Base-by-base conservation (phyloP, 2,797 vertebrate genomes). In the Vultur gryphus region DNA sequence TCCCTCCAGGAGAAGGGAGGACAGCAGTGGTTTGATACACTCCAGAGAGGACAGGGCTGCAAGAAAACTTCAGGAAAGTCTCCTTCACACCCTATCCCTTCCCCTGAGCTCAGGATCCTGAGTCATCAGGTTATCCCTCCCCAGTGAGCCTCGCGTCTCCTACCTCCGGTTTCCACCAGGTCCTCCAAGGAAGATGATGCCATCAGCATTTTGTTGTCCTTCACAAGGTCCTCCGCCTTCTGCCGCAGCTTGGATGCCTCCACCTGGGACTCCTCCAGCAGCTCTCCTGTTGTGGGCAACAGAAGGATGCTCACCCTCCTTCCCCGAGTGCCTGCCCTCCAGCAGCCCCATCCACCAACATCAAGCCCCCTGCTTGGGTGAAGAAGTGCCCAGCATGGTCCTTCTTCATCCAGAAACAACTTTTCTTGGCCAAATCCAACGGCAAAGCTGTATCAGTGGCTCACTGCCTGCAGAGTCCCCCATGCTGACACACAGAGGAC, bases 251-350 rank as follows among this genome's bases (percentile, higher is more conserved):
- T 98, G 4, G 98, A 98, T 0, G 99, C 99, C 96, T 99, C 99
- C 7, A 99, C 98, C 73, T 99, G 99, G 44, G 99, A 99, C 95
- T 99, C 99, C 92, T 99, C 99, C 97, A 99, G 96, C 87, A 99
- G 98, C 77, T 99, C 99, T 81, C 99, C 99, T 99, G 95, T 76
- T 84, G 92, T 46, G 81, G 64, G 62, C 37, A 26, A 55, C 20
- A 86, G 55, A 77, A 90, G 17, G 35, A 48, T n/a, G 31, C 48
- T 95, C 62, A 91, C 17, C 4, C 46, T 48, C 29, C 24, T 55
- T 84, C 15, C 62, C 11, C 0, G 0, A 80, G 16, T 11, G 6
- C 44, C 62, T 52, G 59, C 46, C 46, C 66, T 88, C 31, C 66
- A 41, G 59, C 31, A 87, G 51, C n/a, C 35, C 39, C 33, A 66